Conservation (phyloP, 2,888 invertebrate species). For the Piscicola geometra region DNA sequence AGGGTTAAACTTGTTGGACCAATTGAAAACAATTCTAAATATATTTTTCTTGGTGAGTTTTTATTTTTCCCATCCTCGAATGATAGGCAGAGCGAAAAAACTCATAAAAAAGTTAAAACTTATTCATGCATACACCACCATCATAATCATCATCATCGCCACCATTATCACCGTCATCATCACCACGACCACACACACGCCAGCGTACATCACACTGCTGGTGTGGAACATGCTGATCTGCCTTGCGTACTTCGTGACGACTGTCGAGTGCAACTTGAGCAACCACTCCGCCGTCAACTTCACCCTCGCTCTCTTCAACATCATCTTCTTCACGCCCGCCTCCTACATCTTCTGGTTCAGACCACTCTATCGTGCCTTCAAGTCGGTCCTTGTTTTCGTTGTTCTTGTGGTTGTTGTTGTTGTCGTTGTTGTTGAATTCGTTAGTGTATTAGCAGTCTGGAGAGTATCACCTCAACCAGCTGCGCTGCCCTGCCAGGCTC, state of each 20-base stretch:
- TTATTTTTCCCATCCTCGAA: background rate
- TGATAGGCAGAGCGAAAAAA: background rate
- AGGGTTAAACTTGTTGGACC: too few relatives aligned
- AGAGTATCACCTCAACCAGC: too few relatives aligned
- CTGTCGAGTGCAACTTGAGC: conserved; percentile 20
- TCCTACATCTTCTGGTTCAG: conserved; percentile 32
- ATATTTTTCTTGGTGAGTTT: too few relatives aligned
- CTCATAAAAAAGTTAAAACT: background rate
- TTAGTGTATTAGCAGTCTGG: too few relatives aligned
- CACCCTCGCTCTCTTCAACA: conserved; percentile 27
- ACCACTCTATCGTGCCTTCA: conserved; percentile 29
- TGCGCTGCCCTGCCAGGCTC: too few relatives aligned
- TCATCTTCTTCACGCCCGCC: conserved; percentile 30
- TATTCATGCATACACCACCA: background rate
- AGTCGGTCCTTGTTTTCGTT: conserved; percentile 10
- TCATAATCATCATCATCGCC: too few relatives aligned
- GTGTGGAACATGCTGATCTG: conserved; percentile 26
- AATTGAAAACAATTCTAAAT: too few relatives aligned
- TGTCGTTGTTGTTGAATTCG: too few relatives aligned
- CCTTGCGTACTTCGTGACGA: conserved; percentile 24
- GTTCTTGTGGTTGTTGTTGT: background rate
- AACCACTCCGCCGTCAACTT: conserved; percentile 33
- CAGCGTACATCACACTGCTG: conserved; percentile 10
- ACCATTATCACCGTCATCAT: background rate
- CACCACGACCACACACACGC: too few relatives aligned